Percentiles rank a stretch among this genome's conserved stretches.
Conservation (phyloP, 2,888 invertebrate genomes). For the Lamellibrachia satsuma region DNA sequence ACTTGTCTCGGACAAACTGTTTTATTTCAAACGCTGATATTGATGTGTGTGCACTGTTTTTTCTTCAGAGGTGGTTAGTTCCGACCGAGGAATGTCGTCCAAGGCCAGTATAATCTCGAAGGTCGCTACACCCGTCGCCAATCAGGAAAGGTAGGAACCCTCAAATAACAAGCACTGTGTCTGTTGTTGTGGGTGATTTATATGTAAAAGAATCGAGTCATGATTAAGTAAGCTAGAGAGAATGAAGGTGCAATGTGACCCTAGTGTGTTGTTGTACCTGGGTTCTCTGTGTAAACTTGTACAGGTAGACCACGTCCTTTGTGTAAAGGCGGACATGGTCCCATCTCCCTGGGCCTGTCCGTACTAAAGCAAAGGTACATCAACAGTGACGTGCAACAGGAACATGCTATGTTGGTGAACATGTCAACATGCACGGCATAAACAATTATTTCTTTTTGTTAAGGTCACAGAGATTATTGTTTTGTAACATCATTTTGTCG, state of each 20-base stretch:
- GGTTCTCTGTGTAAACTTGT: background rate
- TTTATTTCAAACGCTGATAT: background rate
- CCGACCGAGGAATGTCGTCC: conserved; percentile 25
- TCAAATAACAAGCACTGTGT: background rate
- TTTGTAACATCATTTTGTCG: background rate
- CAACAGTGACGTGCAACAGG: background rate
- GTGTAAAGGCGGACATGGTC: conserved; percentile 6
- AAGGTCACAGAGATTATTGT: too few species aligned
- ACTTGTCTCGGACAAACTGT: background rate
- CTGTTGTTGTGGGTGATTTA: background rate
- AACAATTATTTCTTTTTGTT: background rate
- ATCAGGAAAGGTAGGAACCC: conserved; percentile 60
- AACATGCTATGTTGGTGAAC: background rate
- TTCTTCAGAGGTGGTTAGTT: conserved; percentile 51
- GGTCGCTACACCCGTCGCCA: conserved; percentile 53
- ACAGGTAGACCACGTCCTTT: background rate
- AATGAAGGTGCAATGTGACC: background rate
- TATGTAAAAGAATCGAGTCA: too few species aligned
- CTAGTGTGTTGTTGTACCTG: background rate
- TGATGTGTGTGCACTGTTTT: conserved; percentile 18
- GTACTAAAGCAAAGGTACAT: background rate
- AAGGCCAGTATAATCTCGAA: conserved; percentile 39
- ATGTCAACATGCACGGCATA: background rate
- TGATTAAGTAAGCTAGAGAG: too few species aligned
- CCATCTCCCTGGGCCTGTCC: background rate